phyloP scores from a whole-genome alignment of 2,888 invertebrate species.

The Andrena fulva region DNA sequence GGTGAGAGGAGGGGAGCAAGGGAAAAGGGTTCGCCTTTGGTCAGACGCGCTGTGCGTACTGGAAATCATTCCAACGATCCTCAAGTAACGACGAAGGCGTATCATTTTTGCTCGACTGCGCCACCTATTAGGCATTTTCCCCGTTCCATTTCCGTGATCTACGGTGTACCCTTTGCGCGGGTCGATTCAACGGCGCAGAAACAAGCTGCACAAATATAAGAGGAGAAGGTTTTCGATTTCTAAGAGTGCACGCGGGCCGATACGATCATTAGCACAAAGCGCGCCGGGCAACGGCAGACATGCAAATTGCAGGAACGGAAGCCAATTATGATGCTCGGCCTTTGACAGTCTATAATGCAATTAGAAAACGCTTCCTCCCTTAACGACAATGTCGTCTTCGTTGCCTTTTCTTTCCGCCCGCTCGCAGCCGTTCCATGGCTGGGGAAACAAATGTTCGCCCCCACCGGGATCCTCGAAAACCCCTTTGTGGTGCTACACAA shows the following conservation, averaged over 20 bases:
- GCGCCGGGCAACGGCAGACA: slow-evolving; percentile 24
- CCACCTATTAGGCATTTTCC: slow-evolving; percentile 33
- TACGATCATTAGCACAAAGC: slow-evolving; percentile 68
- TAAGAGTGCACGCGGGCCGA: slow-evolving; percentile 55
- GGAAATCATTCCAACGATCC: slow-evolving; percentile 25
- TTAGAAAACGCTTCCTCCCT: slow-evolving; percentile 63
- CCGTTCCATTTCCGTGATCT: slow-evolving; percentile 37
- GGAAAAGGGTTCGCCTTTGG: no score
- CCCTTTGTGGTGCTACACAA: slow-evolving; percentile 18
- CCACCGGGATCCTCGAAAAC: slow-evolving; percentile 31
- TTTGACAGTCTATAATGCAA: slow-evolving; percentile 71
- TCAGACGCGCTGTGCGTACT: neutral
- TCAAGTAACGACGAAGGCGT: slow-evolving; percentile 34
- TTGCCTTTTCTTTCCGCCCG: slow-evolving; percentile 50
- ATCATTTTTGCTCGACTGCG: slow-evolving; percentile 28
- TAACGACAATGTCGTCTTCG: slow-evolving; percentile 50
- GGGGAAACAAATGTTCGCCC: slow-evolving; percentile 48
- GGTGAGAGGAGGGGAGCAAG: no score
- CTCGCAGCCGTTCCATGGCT: slow-evolving; percentile 4
- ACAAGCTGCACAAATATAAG: slow-evolving; percentile 51
- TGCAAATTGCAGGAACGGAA: slow-evolving; percentile 64
- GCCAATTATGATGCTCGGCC: slow-evolving; percentile 62
- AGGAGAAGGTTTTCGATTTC: slow-evolving; percentile 59
- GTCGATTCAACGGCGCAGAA: slow-evolving; percentile 43
- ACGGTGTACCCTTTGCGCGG: slow-evolving; percentile 48